A percentile compares a stretch with the other conserved stretches of the same genome.
These are phyloP conservation scores for Apostichopus leukothele DNA, from an alignment of 53 echinoderm and acorn worm genomes.

Conservation along the genomic window DNA sequence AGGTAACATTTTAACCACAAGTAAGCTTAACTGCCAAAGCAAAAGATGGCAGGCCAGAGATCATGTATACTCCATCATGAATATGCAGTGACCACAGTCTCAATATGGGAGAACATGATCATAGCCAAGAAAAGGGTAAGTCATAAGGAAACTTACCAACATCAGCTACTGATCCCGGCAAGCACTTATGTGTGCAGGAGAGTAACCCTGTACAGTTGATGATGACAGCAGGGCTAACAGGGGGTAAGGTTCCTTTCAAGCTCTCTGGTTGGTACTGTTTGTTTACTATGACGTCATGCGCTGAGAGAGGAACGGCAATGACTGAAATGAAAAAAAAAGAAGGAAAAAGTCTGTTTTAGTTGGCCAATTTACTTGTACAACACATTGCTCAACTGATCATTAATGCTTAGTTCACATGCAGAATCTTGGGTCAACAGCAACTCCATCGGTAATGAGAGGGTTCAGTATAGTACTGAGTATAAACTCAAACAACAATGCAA, in stretches of 20 bases:
- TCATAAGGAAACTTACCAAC: not conserved
- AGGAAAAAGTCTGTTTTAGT: too few relatives aligned
- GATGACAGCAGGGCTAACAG: not conserved
- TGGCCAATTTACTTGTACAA: too few relatives aligned
- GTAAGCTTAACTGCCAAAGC: not conserved
- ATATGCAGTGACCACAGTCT: not conserved
- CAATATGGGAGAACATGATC: not conserved
- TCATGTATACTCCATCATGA: not conserved
- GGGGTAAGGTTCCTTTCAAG: not conserved
- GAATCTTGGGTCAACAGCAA: too few relatives aligned
- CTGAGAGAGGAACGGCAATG: not conserved
- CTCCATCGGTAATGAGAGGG: too few relatives aligned
- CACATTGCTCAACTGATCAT: too few relatives aligned
- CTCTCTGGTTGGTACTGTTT: not conserved
- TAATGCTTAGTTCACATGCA: too few relatives aligned
- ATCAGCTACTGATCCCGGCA: not conserved
- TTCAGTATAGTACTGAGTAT: too few relatives aligned
- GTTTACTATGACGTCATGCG: not conserved
- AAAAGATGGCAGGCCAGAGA: not conserved
- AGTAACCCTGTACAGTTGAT: conserved; percentile 4
- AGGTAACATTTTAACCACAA: not conserved
- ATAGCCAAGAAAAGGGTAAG: not conserved
- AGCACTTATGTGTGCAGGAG: not conserved
- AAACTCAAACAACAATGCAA: too few relatives aligned
- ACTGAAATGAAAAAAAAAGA: not conserved